Conservation (phyloP, 2,113 vertebrate species). For the Clupea harengus region DNA sequence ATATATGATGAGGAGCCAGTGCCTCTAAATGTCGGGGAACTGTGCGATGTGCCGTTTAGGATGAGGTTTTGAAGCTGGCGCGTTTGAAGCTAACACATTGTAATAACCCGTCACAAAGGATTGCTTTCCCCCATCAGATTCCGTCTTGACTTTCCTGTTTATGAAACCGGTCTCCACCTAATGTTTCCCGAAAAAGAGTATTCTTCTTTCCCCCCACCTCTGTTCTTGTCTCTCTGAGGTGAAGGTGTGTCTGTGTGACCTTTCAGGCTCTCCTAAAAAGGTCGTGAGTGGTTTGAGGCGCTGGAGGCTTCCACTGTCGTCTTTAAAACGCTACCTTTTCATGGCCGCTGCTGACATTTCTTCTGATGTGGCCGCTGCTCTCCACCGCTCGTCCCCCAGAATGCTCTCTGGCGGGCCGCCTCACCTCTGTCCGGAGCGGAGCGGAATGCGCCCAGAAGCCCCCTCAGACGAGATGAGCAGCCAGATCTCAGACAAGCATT, state of each 20-base stretch:
- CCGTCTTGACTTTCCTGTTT: not conserved
- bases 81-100: not conserved
- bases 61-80: not conserved
- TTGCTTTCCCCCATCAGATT: not conserved
- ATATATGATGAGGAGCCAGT: not conserved
- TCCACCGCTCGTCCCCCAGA: conserved; percentile 66
- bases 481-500: not conserved
- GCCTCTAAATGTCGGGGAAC: too few relatives aligned
- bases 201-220: not conserved
- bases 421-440: conserved; percentile 37
- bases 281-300: conserved; percentile 72
- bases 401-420: conserved; percentile 59
- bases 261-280: conserved; percentile 72
- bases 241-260: conserved; percentile 62
- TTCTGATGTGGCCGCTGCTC: conserved; percentile 64
- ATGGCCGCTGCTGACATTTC: conserved; percentile 76
- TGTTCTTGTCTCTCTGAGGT: conserved; percentile 32
- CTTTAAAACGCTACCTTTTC: conserved; percentile 29
- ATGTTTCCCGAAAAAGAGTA: not conserved
- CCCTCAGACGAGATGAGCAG: not conserved
- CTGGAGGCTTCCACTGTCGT: conserved; percentile 70
- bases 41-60: not conserved
- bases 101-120: not conserved
- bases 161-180: not conserved
- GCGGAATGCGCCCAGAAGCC: not conserved